phyloP scores from a whole-genome alignment of 2,797 vertebrate species.

The Crax fasciolata region DNA sequence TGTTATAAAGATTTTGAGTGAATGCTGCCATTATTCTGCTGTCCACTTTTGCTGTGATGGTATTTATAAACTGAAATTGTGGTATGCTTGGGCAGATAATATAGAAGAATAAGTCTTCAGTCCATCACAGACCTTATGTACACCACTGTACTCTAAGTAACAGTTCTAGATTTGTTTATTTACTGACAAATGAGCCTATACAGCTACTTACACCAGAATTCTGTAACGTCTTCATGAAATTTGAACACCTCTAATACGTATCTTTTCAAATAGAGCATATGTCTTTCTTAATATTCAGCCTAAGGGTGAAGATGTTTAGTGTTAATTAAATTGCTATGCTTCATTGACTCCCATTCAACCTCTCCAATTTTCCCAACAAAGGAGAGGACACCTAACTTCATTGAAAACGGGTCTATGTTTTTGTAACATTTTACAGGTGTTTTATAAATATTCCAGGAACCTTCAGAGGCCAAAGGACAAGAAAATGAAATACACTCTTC shows the following conservation, averaged over 20 bases:
- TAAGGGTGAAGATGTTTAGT: not conserved
- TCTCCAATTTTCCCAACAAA: not conserved
- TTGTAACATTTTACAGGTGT: not conserved
- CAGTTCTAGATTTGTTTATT: not conserved
- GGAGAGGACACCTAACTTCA: not conserved
- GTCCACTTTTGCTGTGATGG: not conserved
- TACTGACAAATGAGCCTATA: not conserved
- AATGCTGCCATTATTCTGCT: not conserved
- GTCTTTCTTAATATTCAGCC: not conserved
- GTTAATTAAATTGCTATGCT: not conserved
- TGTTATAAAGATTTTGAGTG: not conserved
- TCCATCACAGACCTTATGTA: not conserved
- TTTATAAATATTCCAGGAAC: not conserved
- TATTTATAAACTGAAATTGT: not conserved
- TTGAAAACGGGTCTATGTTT: not conserved
- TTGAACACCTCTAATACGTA: not conserved
- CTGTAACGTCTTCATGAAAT: not conserved
- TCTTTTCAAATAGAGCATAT: not conserved
- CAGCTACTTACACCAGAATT: not conserved
- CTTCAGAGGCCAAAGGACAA: not conserved
- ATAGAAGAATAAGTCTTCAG: not conserved
- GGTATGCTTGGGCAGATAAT: not conserved
- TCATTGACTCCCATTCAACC: not conserved
- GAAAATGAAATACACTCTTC: not conserved
- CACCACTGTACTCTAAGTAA: not conserved